Evolutionary conservation across 2,113 vertebrate genomes (phyloP), one percentile per base, ranked within the genome.

Genomic region (Alethe diademata): DNA sequence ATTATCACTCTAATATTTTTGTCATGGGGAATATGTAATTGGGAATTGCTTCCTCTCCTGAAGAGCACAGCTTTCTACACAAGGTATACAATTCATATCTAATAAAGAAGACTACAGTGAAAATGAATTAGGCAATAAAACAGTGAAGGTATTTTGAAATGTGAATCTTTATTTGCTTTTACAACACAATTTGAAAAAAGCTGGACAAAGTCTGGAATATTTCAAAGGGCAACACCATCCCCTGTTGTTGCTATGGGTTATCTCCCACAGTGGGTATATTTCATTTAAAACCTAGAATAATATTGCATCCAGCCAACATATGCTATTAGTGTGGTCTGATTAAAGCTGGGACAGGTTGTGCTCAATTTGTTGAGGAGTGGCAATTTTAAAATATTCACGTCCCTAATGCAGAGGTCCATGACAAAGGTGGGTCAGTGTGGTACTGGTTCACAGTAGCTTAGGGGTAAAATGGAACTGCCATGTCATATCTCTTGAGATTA

Each of bases 1-100:
- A 16, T 82, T 90, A 80, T 78, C 65, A 72, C 28, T 42, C 25
- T 56, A 74, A 38, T 78, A 43, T 64, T 89, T 92, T 91, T 84
- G 61, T 53, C 74, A 35, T 14, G 26, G 78, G 29, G 17, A 86
- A 66, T 71, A 43, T 0, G 3, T 66, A 78, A 58, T 36, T 73
- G 72, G 60, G 89, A 92, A 81, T 74, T 43, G 8, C 51, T 81
- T 81, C 26, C 28, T 74, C 43, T 85, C 28, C 26, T 36, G 47
- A 82, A 61, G 24, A 88, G 25, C 28, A 42, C 4, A 1, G 33
- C 19, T 90, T 94, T 93, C 65, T 87, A 8, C 31, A 18, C 19
- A 8, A 87, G 72, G 13, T 23, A 35, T 48, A 40, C 8, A 56
- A 67, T 47, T 71, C 8, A 51, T 42, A 81, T 43, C 36, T 67